Base-by-base conservation (phyloP, 2,113 vertebrate species). In the Neodon shergylaensis region DNA sequence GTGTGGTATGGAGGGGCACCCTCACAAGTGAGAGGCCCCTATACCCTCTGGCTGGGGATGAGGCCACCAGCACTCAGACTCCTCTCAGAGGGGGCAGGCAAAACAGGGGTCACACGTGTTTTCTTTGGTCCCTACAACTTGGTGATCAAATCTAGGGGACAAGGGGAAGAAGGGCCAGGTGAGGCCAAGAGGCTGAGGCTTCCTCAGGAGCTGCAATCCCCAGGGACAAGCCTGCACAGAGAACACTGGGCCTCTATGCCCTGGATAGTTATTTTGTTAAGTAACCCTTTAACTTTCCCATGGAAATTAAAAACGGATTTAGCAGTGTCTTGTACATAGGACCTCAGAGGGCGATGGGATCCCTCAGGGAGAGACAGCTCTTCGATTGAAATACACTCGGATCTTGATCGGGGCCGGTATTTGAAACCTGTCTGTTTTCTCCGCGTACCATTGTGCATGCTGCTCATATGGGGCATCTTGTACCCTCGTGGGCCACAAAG, bases 301-400 rank as follows among this genome's bases (percentile, higher is more conserved):
- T 96, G 95, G 93, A 94, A 98, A 97, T 98, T 97, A 97, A 97
- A 85, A 96, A 95, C 90, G 90, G 36, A 91, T 96, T 96, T 96
- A 97, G 95, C 54, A 91, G 88, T 81, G 90, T 96, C 93, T 97
- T 87, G 79, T 39, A 70, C 77, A 81, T 0, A 3, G 44, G 87
- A 86, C 95, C 2, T 85, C 68, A 28, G 93, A 92, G 82, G 26
- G n/a, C 76, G 17, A 28, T 79, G 47, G 47, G 10, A 10, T 61
- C 68, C 52, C 0, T 36, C 65, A 28, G 10, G 74, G 85, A 21
- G 73, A 91, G 83, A 31, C 79, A 78, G 87, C 66, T 63, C 73
- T 79, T 90, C 77, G 87, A 39, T 47, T 42, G 92, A 93, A 74
- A 87, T 3, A 9, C 22, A 39, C 47, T 22, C 26, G 39, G 49